These are phyloP conservation scores for Falco columbarius DNA, from an alignment of 2,797 vertebrate genomes.

Conservation along the genomic window DNA sequence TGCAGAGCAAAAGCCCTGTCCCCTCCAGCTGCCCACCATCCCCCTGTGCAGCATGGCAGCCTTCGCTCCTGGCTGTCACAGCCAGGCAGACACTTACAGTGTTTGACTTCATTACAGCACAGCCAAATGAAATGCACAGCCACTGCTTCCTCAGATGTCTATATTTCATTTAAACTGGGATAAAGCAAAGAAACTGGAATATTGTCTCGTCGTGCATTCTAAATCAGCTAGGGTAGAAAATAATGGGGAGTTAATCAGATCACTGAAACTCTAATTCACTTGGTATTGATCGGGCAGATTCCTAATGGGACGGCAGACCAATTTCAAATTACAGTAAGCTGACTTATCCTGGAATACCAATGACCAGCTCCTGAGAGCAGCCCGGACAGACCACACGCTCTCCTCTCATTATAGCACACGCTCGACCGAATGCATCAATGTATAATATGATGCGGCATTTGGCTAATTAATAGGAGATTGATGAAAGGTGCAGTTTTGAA, in stretches of 20 bases:
- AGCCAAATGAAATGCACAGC: conserved; percentile 80
- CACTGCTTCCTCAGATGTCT: conserved; percentile 82
- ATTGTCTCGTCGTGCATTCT: conserved; percentile 91
- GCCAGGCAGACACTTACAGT: conserved; percentile 66
- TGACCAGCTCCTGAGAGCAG: conserved; percentile 74
- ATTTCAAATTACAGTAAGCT: conserved; percentile 92
- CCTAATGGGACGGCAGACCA: conserved; percentile 90
- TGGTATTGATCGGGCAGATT: conserved; percentile 91
- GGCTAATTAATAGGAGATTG: conserved; percentile 85
- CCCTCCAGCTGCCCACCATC: neutral
- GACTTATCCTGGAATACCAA: conserved; percentile 88
- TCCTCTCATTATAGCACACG: conserved; percentile 41
- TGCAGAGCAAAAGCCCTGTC: neutral
- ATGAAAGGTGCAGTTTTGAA: conserved; percentile 78
- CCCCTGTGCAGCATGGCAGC: neutral
- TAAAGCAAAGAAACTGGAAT: conserved; percentile 86
- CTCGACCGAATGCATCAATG: conserved; percentile 57
- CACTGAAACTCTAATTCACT: conserved; percentile 96
- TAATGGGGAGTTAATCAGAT: conserved; percentile 99
- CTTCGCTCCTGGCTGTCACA: conserved; percentile 46
- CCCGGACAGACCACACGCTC: conserved; percentile 51
- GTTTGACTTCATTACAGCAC: conserved; percentile 80
- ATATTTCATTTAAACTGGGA: conserved; percentile 86
- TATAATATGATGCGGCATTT: conserved; percentile 78
- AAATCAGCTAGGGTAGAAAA: conserved; percentile 89